phyloP scores from a whole-genome alignment of 2,797 vertebrate genomes.

The Hoplostethus atlanticus region DNA sequence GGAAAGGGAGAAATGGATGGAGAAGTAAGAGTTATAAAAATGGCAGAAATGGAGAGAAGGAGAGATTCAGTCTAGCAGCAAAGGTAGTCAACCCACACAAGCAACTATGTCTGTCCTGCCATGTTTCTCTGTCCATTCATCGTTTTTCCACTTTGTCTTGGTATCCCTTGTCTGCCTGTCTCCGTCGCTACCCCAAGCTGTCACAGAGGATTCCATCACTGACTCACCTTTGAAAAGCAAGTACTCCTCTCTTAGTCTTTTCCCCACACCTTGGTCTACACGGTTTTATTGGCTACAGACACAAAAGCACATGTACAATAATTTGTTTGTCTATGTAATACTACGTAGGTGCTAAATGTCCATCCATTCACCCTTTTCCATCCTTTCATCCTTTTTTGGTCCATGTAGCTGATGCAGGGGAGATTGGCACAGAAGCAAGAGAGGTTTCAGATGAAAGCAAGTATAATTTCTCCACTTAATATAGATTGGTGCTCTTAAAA shows the following conservation, averaged over 20 bases:
- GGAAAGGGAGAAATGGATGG: not conserved
- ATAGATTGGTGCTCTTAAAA: constrained; percentile 3
- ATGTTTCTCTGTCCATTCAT: constrained; percentile 50
- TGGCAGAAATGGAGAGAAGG: not conserved
- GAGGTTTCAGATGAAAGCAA: constrained; percentile 85
- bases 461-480: constrained; percentile 67
- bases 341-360: constrained; percentile 16
- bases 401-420: constrained; percentile 74
- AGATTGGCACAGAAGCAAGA: constrained; percentile 72
- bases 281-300: not conserved
- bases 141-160: constrained; percentile 41
- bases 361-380: constrained; percentile 38
- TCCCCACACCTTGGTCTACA: constrained; percentile 14
- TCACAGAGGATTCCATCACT: constrained; percentile 82
- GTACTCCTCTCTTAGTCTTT: constrained; percentile 72
- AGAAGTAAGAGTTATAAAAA: no score
- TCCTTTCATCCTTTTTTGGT: constrained; percentile 56
- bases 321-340: constrained; percentile 8
- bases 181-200: constrained; percentile 77
- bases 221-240: constrained; percentile 87
- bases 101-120: constrained; percentile 19
- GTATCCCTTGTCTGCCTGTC: constrained; percentile 36
- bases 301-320: constrained; percentile 4
- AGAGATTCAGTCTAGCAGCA: not conserved
- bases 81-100: not conserved